phyloP scores from a whole-genome alignment of 2,797 vertebrate species.

The Perdix hodgsoniae region DNA sequence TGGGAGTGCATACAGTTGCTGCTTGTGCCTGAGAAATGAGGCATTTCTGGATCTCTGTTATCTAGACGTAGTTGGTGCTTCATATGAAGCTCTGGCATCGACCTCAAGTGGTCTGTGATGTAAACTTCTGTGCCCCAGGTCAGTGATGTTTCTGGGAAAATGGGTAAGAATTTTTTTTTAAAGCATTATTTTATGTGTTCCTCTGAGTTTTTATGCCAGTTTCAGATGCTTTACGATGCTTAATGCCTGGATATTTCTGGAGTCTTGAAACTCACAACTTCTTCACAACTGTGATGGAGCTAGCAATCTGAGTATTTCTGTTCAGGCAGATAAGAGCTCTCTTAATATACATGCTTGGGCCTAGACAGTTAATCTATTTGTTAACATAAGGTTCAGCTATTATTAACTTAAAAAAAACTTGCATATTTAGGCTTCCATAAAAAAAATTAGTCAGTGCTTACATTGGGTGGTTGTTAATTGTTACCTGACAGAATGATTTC shows the following conservation, averaged over 20 bases:
- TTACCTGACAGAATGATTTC: not conserved
- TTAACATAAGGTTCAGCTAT: not conserved
- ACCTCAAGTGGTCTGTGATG: not conserved
- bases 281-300: not conserved
- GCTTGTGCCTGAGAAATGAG: not conserved
- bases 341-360: not conserved
- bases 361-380: not conserved
- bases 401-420: slow-evolving; percentile 15
- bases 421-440: not conserved
- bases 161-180: not conserved
- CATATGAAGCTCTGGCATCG: not conserved
- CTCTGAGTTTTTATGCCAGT: not conserved
- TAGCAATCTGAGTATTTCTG: not conserved
- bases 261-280: not conserved
- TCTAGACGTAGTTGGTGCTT: not conserved
- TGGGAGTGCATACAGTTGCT: not conserved
- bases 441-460: not conserved
- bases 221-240: not conserved
- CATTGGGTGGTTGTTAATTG: not conserved
- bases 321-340: not conserved
- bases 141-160: not conserved
- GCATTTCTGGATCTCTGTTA: not conserved
- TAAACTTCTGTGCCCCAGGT: not conserved
- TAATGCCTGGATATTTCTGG: not conserved
- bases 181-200: not conserved